These are phyloP conservation scores for Synanthedon formicaeformis DNA, from an alignment of 2,888 invertebrate genomes.

Conservation along the genomic window DNA sequence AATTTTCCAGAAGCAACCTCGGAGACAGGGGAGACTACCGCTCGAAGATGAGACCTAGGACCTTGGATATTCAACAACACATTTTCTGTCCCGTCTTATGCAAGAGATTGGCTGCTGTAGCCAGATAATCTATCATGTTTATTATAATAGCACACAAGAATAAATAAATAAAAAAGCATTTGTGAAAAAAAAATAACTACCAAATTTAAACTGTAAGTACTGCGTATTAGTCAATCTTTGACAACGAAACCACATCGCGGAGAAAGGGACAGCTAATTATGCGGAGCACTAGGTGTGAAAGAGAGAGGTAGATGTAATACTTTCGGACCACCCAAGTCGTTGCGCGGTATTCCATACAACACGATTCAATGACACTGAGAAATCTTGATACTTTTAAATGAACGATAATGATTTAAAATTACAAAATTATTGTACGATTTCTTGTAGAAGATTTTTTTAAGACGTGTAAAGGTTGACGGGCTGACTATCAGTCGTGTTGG, in stretches of 20 bases:
- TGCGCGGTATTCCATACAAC: constrained; percentile 38
- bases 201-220: constrained; percentile 5
- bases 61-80: too few species aligned
- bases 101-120: too few species aligned
- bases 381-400: constrained; percentile 39
- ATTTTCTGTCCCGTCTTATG: too few species aligned
- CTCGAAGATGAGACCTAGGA: too few species aligned
- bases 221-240: constrained; percentile 36
- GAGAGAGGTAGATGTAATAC: constrained; percentile 19
- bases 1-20: too few species aligned
- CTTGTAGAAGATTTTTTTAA: background rate
- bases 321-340: constrained; percentile 58
- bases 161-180: too few species aligned
- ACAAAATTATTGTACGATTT: constrained; percentile 11
- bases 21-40: too few species aligned
- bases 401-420: background rate
- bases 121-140: too few species aligned
- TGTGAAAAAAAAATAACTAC: too few species aligned
- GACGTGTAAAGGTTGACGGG: too few species aligned
- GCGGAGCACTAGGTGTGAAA: constrained; percentile 11
- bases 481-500: too few species aligned
- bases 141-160: too few species aligned
- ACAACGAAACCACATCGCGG: constrained; percentile 18
- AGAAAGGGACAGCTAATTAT: constrained; percentile 6
- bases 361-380: constrained; percentile 29